Percentiles rank a stretch among this genome's conserved stretches.
Evolutionary conservation across 2,888 invertebrate species (phyloP).

Genomic region (Ochropleura leucogaster): DNA sequence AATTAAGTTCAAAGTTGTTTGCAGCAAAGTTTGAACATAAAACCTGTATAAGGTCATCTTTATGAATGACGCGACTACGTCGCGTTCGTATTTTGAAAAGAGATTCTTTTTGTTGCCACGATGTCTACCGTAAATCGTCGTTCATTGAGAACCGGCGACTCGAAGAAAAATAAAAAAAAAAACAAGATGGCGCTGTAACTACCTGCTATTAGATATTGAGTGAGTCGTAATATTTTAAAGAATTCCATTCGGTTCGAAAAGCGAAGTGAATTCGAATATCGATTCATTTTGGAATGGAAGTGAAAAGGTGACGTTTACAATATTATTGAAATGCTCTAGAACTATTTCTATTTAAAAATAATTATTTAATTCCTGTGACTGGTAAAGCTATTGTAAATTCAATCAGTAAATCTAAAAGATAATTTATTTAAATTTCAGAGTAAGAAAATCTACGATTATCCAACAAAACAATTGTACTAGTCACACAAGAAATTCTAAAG

Average conservation of each 20-base stretch:
- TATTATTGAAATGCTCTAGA: slow-evolving; percentile 11
- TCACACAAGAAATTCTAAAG: slow-evolving; percentile 27
- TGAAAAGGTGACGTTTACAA: not conserved
- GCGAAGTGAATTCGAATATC: slow-evolving; percentile 34
- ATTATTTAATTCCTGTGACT: not conserved
- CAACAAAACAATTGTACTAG: slow-evolving; percentile 24
- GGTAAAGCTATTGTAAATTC: not conserved
- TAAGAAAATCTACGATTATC: slow-evolving; percentile 5
- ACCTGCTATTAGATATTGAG: slow-evolving; percentile 73
- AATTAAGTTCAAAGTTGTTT: slow-evolving; percentile 36
- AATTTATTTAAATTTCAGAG: not conserved
- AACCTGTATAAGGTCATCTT: slow-evolving; percentile 65
- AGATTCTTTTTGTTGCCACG: slow-evolving; percentile 84
- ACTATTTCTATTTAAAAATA: not conserved
- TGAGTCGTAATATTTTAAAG: slow-evolving; percentile 62
- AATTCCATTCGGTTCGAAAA: slow-evolving; percentile 33
- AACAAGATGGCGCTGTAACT: slow-evolving; percentile 74
- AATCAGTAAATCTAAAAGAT: not conserved
- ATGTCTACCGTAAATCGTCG: slow-evolving; percentile 87
- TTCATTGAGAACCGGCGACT: slow-evolving; percentile 80
- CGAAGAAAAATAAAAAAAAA: slow-evolving; percentile 79
- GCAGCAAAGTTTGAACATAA: slow-evolving; percentile 29
- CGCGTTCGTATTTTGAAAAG: slow-evolving; percentile 77
- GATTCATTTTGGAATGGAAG: slow-evolving; percentile 19
- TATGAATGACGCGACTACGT: slow-evolving; percentile 81